Evolutionary conservation across 2,888 invertebrate genomes (phyloP).

Genomic region (Carpatolechia fugitivella): DNA sequence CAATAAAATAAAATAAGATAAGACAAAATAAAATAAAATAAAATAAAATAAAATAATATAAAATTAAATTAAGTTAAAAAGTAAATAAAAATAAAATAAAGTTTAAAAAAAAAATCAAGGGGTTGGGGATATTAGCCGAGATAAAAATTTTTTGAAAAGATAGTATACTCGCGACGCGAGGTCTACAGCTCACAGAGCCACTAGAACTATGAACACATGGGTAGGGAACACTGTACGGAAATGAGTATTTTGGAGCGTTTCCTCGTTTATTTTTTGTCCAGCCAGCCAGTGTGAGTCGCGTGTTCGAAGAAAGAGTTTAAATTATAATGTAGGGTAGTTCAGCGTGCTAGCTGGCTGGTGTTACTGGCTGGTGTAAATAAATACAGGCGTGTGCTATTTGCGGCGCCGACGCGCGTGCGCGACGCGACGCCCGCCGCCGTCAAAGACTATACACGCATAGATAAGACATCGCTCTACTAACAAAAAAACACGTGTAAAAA

Average conservation of each 20-base stretch:
- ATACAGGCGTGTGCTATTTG: conserved; percentile 63
- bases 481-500: too few relatives aligned
- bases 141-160: too few relatives aligned
- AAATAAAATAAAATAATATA: too few relatives aligned
- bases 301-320: conserved; percentile 42
- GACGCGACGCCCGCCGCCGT: conserved; percentile 25
- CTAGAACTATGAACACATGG: conserved; percentile 9
- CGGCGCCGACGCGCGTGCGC: conserved; percentile 52
- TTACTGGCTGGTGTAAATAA: conserved; percentile 46
- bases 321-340: conserved; percentile 50
- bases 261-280: conserved; percentile 2
- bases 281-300: conserved; percentile 18
- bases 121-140: too few relatives aligned
- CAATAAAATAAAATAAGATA: too few relatives aligned
- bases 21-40: too few relatives aligned
- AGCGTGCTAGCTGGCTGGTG: conserved; percentile 18
- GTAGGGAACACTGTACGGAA: conserved; percentile 1
- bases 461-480: too few relatives aligned
- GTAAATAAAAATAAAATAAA: too few relatives aligned
- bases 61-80: too few relatives aligned
- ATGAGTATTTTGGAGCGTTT: not conserved
- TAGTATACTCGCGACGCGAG: too few relatives aligned
- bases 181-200: not conserved
- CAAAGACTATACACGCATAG: conserved; percentile 31
- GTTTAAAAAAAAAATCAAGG: too few relatives aligned